phyloP scores from a whole-genome alignment of 2,888 invertebrate genomes.

The Drosophila mimica region DNA sequence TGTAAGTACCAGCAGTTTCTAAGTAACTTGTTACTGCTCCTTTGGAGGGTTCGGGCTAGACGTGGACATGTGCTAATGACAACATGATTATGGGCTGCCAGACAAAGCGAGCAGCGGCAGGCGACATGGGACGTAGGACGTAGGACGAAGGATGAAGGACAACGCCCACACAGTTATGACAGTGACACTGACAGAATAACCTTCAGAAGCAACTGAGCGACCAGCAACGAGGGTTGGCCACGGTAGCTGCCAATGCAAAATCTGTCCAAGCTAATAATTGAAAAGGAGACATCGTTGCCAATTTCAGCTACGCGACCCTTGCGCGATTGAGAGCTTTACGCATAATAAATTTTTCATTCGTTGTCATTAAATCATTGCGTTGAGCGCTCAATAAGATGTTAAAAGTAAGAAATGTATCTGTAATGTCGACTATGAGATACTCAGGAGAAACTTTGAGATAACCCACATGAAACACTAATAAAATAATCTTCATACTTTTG shows the following conservation, averaged over 20 bases:
- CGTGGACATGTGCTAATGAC: slow-evolving; percentile 68
- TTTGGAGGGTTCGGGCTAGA: slow-evolving; percentile 33
- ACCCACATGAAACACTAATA: fast-evolving
- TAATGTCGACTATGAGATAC: background rate
- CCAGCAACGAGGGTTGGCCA: slow-evolving; percentile 44
- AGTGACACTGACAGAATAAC: slow-evolving; percentile 60
- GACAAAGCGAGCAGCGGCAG: slow-evolving; percentile 43
- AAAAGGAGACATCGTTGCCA: slow-evolving; percentile 62
- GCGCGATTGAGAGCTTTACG: slow-evolving; percentile 72
- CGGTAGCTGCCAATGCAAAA: slow-evolving; percentile 30
- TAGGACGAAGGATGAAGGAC: slow-evolving; percentile 21
- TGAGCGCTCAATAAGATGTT: slow-evolving; percentile 16
- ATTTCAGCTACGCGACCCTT: slow-evolving; percentile 59
- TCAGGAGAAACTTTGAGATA: background rate
- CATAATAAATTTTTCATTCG: slow-evolving; percentile 83
- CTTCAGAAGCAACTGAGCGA: slow-evolving; percentile 22
- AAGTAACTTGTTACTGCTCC: slow-evolving; percentile 16
- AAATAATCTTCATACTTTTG: too few relatives aligned
- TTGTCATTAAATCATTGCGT: slow-evolving; percentile 82
- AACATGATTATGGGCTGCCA: slow-evolving; percentile 71
- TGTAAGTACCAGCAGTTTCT: slow-evolving; percentile 38
- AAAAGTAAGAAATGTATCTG: background rate
- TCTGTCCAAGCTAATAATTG: slow-evolving; percentile 55
- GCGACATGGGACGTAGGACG: slow-evolving; percentile 29
- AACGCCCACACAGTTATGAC: slow-evolving; percentile 77